A percentile compares a stretch with the other conserved stretches of the same genome.
Evolutionary conservation across 2,888 invertebrate species (phyloP).

Genomic region (Zele albiditarsus): DNA sequence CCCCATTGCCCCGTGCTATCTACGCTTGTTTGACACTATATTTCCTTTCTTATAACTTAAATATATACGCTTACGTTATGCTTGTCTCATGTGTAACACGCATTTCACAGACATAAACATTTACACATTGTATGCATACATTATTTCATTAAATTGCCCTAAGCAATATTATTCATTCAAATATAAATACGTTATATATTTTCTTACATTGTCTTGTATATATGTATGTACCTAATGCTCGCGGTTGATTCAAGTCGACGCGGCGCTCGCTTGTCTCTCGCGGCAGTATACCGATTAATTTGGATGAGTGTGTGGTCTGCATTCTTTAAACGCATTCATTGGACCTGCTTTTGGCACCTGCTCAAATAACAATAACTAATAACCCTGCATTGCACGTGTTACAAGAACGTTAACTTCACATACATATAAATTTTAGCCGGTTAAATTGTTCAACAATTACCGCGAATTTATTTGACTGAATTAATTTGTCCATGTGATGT

Average conservation of each 20-base stretch:
- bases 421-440: constrained; percentile 21
- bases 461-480: constrained; percentile 29
- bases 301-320: constrained; percentile 36
- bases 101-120: background rate
- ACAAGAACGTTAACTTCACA: constrained; percentile 51
- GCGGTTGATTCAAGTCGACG: constrained; percentile 20
- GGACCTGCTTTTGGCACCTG: constrained; percentile 49
- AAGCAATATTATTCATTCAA: background rate
- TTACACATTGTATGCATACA: background rate
- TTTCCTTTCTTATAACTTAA: background rate
- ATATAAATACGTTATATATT: constrained; percentile 1
- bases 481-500: background rate
- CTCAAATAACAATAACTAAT: constrained; percentile 59
- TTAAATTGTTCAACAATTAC: background rate
- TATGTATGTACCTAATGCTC: background rate
- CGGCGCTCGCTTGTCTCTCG: background rate
- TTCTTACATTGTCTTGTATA: constrained; percentile 5
- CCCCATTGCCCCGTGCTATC: constrained; percentile 20
- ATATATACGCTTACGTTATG: background rate
- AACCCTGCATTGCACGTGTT: constrained; percentile 48
- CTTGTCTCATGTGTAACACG: background rate
- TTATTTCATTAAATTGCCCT: background rate
- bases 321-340: constrained; percentile 25
- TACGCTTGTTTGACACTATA: background rate
- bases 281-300: constrained; percentile 17